Percentiles rank a stretch among this genome's conserved stretches.
These are phyloP conservation scores for Osmerus mordax DNA, from an alignment of 2,113 vertebrate genomes.

Conservation along the genomic window DNA sequence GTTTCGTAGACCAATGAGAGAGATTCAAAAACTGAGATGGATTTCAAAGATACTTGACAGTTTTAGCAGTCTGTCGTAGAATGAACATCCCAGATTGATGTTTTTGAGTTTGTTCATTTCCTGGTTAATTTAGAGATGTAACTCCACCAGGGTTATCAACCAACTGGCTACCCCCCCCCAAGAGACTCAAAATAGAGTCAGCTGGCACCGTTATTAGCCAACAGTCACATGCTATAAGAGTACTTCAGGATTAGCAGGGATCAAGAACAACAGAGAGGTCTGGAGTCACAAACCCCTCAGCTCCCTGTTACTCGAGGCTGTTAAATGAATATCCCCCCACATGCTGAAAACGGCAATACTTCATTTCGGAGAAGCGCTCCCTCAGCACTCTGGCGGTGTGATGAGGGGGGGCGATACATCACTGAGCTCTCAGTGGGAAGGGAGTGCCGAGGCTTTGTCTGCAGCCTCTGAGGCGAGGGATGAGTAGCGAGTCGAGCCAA, in stretches of 20 bases:
- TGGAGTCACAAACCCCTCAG: constrained; percentile 34
- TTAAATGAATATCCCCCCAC: constrained; percentile 36
- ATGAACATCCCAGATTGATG: too few species aligned
- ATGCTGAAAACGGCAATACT: constrained; percentile 41
- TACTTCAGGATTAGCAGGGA: constrained; percentile 57
- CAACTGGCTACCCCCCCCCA: neutral
- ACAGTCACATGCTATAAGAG: constrained; percentile 60
- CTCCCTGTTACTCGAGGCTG: constrained; percentile 19
- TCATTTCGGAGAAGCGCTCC: constrained; percentile 27
- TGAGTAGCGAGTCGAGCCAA: neutral
- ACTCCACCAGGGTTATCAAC: too few species aligned
- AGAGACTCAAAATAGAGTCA: neutral
- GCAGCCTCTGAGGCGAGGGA: neutral
- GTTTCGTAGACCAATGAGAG: too few species aligned
- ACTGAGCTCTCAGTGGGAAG: neutral
- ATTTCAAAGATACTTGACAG: too few species aligned
- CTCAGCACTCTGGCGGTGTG: constrained; percentile 41
- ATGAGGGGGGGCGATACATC: constrained; percentile 12
- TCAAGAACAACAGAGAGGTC: constrained; percentile 41
- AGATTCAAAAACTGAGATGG: too few species aligned
- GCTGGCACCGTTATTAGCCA: constrained; percentile 51
- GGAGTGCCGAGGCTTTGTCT: neutral
- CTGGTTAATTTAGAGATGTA: too few species aligned
- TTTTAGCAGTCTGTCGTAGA: too few species aligned
- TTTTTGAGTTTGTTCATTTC: too few species aligned